Evolutionary conservation across 2,797 vertebrate genomes (phyloP).

Genomic region (Craterocephalus amniculus): DNA sequence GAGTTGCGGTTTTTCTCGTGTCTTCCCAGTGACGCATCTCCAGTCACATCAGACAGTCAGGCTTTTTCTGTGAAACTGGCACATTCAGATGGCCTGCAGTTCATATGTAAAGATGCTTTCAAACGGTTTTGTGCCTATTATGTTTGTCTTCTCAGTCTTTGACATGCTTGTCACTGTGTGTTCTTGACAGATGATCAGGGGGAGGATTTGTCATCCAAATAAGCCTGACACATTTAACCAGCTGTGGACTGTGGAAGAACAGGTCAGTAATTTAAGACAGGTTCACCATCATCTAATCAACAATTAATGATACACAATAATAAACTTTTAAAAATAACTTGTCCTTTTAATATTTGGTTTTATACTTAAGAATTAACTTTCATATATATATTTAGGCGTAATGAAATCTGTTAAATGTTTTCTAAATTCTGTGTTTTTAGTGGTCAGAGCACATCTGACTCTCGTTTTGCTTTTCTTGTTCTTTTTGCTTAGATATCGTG

Average conservation of each 20-base stretch:
- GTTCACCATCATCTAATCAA: too few relatives aligned
- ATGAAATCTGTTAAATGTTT: background rate
- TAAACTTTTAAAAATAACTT: too few relatives aligned
- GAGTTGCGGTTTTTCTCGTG: conserved; percentile 30
- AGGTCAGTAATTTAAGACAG: conserved; percentile 81
- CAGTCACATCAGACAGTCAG: conserved; percentile 44
- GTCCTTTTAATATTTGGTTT: too few relatives aligned
- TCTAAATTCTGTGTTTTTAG: background rate
- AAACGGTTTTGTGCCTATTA: conserved; percentile 31
- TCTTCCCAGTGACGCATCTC: conserved; percentile 34
- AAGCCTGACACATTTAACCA: conserved; percentile 99
- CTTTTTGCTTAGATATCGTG: background rate
- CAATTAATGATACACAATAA: too few relatives aligned
- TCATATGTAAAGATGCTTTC: conserved; percentile 40
- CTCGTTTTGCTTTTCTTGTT: background rate
- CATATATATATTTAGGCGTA: too few relatives aligned
- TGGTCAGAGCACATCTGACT: background rate
- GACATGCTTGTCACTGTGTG: conserved; percentile 54
- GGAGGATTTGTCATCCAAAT: conserved; percentile 92
- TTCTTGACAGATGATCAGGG: conserved; percentile 92
- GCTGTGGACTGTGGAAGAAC: conserved; percentile 97
- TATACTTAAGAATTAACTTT: too few relatives aligned
- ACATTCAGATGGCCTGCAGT: conserved; percentile 29
- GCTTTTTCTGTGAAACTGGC: conserved; percentile 52
- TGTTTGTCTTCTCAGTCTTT: conserved; percentile 31